Evolutionary conservation across 64 coral and sea anemone genomes (phyloP), one percentile per base, ranked within the genome.

Genomic region (Platygyra sinensis): DNA sequence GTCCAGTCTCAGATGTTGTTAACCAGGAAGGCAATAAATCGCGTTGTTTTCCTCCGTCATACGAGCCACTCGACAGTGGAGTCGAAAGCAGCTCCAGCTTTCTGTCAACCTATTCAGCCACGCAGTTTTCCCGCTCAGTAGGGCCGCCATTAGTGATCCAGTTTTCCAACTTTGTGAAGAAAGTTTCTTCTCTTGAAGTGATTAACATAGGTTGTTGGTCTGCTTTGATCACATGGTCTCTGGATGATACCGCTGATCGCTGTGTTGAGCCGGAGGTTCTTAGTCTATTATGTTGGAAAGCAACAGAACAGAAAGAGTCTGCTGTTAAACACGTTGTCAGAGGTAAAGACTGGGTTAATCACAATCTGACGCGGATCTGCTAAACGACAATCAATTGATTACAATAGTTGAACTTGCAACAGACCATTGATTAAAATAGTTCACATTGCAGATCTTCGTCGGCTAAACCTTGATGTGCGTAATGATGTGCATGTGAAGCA

Each of bases 21-120:
- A 49, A 71, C 38, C 74, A 52, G 24, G 36, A 30, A 51, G 42
- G 74, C 49, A 14, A 10, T 27, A 80, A 39, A 60, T 30, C 8
- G 0, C 25, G 32, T 17, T 80, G n/a, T 38, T 72, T 73, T 2
- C n/a, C 69, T 2, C 20, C 30, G 1, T 62, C 67, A 0, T 65
- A 27, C 19, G 95, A 96, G 20, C 39, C 31, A 24, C 91, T 30
- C 4, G 95, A 97, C 51, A 97, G 95, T 38, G 95, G 95, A 15
- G 85, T 97, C 6, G 95, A 97, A 79, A 97, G 95, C 42, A 83
- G 95, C 72, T 97, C 95, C 9, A 97, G 95, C n/a, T 79, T 33
- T 14, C 69, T 33, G 28, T 50, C 60, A 73, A 65, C 20, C 17
- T 74, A 86, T 15, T 72, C 63, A 11, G 52, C 65, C 13, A 52